Conservation (phyloP, 2,113 vertebrate species). For the Australoheros scitulus region DNA sequence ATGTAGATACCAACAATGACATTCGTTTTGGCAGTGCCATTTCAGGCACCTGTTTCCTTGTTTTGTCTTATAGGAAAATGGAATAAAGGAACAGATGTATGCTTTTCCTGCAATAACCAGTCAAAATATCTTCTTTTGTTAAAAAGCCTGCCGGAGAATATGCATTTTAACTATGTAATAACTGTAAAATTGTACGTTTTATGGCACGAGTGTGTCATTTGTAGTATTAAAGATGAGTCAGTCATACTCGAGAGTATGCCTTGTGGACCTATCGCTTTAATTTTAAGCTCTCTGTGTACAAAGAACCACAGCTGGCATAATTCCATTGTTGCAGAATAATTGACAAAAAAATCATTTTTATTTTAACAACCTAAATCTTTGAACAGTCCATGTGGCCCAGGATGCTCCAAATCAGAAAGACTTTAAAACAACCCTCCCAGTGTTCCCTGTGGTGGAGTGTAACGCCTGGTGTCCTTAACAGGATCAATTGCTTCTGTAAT, state of each 20-base stretch:
- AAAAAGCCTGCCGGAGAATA: neutral
- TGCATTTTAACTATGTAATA: neutral
- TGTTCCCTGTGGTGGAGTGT: neutral
- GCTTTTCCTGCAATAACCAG: neutral
- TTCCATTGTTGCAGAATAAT: constrained; percentile 14
- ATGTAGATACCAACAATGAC: neutral
- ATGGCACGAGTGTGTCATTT: constrained; percentile 17
- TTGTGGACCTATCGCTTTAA: constrained; percentile 18
- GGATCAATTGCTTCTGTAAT: constrained; percentile 31
- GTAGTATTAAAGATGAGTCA: constrained; percentile 18
- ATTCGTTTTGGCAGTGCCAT: neutral
- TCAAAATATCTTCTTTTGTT: neutral
- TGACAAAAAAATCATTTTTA: constrained; percentile 8
- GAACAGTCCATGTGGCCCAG: neutral
- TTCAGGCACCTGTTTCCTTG: neutral
- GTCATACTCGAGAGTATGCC: constrained; percentile 2
- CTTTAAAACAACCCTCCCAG: constrained; percentile 4
- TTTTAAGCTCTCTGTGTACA: constrained; percentile 8
- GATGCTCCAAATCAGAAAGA: neutral
- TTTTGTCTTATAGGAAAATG: neutral
- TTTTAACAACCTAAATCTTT: constrained; percentile 13
- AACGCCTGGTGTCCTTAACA: constrained; percentile 35
- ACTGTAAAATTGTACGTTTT: constrained; percentile 8
- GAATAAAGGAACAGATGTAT: neutral
- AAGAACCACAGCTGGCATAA: constrained; percentile 14